Conservation (phyloP, 2,797 vertebrate genomes). For the Pseudomugil gertrudae region DNA sequence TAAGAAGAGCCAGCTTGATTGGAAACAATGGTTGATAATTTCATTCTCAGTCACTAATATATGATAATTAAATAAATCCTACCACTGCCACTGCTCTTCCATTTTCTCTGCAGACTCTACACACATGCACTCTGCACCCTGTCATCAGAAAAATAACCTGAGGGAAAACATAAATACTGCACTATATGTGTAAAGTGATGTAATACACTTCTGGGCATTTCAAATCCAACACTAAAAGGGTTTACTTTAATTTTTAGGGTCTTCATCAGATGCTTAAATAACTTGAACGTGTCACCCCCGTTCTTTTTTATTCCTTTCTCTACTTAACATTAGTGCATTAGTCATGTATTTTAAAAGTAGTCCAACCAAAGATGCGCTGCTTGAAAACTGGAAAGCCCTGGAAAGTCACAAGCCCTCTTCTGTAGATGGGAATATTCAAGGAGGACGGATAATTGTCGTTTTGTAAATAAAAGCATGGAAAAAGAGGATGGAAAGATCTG, state of each 20-base stretch:
- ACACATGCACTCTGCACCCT: neutral
- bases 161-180: neutral
- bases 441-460: constrained; percentile 50
- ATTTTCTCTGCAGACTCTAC: neutral
- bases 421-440: constrained; percentile 41
- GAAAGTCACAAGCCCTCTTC: constrained; percentile 46
- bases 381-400: constrained; percentile 24
- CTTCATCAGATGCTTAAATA: neutral
- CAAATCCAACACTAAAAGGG: neutral
- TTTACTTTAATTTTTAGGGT: neutral
- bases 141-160: neutral
- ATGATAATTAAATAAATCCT: neutral
- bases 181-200: neutral
- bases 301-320: neutral
- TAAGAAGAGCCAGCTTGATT: neutral
- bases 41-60: neutral
- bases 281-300: neutral
- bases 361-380: constrained; percentile 12
- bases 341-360: neutral
- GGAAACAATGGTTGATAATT: neutral
- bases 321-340: neutral
- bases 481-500: constrained; percentile 17
- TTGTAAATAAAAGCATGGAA: constrained; percentile 45
- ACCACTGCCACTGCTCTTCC: neutral
- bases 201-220: neutral